These are phyloP conservation scores for Alexandromys fortis DNA, from an alignment of 2,113 vertebrate genomes.

Conservation along the genomic window DNA sequence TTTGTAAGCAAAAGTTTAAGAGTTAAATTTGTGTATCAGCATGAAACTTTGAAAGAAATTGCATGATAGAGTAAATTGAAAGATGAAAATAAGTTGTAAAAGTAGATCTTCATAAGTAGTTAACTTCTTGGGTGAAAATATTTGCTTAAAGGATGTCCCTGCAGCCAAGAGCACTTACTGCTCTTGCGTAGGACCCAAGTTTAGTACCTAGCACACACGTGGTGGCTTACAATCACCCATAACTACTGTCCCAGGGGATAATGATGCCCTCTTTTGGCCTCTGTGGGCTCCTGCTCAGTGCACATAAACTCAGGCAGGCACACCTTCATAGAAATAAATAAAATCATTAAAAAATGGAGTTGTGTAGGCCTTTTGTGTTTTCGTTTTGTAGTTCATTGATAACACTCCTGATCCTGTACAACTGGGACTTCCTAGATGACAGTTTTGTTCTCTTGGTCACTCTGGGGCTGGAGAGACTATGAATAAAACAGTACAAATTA, in stretches of 20 bases:
- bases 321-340: not conserved
- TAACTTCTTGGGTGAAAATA: slow-evolving; percentile 6
- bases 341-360: not conserved
- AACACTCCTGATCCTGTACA: not conserved
- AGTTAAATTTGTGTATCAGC: not conserved
- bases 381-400: not conserved
- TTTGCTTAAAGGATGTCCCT: not conserved
- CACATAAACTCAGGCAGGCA: not conserved
- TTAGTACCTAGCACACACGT: not conserved
- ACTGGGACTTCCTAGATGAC: not conserved
- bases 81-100: not conserved
- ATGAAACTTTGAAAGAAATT: slow-evolving; percentile 12
- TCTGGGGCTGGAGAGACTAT: not conserved
- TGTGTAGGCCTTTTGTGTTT: not conserved
- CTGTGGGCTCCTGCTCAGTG: not conserved
- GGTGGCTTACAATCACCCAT: not conserved
- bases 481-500: not conserved
- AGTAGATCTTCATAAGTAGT: not conserved
- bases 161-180: not conserved
- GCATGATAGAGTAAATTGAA: not conserved
- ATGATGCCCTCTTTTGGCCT: not conserved
- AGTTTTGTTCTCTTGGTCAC: not conserved
- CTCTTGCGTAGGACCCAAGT: not conserved
- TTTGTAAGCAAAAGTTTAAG: slow-evolving; percentile 41
- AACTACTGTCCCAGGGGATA: not conserved